phyloP scores from a whole-genome alignment of 1,140 invertebrate genomes.

The Aleiodes sp. region DNA sequence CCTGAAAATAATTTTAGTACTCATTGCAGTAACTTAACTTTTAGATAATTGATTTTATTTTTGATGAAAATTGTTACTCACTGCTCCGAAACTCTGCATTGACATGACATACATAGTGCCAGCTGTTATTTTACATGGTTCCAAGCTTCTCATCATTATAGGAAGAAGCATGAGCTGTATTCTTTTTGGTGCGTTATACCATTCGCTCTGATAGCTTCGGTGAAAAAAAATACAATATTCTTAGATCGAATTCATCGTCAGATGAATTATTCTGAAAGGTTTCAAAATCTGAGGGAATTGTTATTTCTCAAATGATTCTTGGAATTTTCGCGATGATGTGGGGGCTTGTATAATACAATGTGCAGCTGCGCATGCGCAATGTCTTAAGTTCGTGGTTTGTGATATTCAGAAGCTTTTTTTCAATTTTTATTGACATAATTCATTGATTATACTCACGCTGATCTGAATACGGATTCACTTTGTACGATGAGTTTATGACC shows the following conservation, averaged over 20 bases:
- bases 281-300: too few species aligned
- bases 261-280: too few species aligned
- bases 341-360: too few species aligned
- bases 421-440: too few species aligned
- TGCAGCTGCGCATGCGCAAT: too few species aligned
- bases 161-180: background rate
- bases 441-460: slow-evolving; percentile 36
- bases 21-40: background rate
- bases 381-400: too few species aligned
- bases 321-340: too few species aligned
- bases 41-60: background rate
- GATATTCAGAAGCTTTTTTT: too few species aligned
- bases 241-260: too few species aligned
- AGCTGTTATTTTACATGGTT: background rate
- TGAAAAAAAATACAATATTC: background rate
- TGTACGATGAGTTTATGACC: slow-evolving; percentile 39
- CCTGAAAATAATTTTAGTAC: background rate
- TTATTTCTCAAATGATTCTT: too few species aligned
- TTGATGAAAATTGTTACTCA: background rate
- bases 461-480: slow-evolving; percentile 27
- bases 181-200: background rate
- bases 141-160: background rate
- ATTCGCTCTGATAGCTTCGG: background rate
- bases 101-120: background rate
- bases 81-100: background rate